Evolutionary conservation across 2,888 invertebrate genomes (phyloP), one percentile per base, ranked within the genome.

Genomic region (Drosophila tripunctata): DNA sequence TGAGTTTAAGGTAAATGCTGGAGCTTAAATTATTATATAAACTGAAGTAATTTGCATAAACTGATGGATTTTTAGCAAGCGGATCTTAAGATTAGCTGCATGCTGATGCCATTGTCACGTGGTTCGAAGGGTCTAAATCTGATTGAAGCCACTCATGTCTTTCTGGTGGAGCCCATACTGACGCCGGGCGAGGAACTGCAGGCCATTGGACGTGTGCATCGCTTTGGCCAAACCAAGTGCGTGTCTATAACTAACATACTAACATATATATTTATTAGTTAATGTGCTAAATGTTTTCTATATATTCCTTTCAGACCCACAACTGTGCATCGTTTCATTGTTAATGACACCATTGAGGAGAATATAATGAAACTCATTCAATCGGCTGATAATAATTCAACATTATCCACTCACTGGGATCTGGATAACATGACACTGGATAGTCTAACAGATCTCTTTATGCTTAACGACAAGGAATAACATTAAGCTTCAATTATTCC

Each of bases 111-210:
- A 0, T 90, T 96, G 14, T 89, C 92, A 48, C 92, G 93, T 52
- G 96, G 96, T n/a, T 93, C 95, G 0, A 96, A 96, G 89, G 96
- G 96, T 0, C 91, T 96, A 8, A 96, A 96, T 91, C 90, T 96
- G 45, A 94, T 94, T 22, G 96, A 96, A 91, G 96, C 96, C 0
- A 95, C 94, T 0, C 95, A 96, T 90, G 94, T 96, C 0, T 92
- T 96, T 44, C 91, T 96, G 17, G 93, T 95, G 0, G 96, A 96
- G 80, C 96, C 96, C 0, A 92, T 95, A 35, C 91, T 96, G 14
- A 95, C 96, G 90, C 93, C 94, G 2, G 94, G 94, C 0, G 94
- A 95, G 81, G 95, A 96, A 83, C 90, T 94, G 10, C 96, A 96
- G 91, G 96, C 96, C 1, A 93, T 96, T 57, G 96, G 96, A 0